Conservation (phyloP, 2,797 vertebrate species). For the Enteromius trimaculatus region DNA sequence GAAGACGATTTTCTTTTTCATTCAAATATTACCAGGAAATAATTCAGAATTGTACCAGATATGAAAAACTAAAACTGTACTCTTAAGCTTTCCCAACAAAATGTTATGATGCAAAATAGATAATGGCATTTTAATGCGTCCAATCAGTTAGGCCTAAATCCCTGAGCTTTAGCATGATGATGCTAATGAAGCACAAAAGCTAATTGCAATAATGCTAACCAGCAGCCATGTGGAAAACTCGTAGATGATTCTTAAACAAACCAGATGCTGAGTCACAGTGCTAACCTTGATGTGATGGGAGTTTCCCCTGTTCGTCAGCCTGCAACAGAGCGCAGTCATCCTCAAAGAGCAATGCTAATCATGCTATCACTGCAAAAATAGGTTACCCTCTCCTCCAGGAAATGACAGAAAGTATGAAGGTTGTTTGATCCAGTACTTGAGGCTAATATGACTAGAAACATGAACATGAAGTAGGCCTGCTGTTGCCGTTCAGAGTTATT, state of each 20-base stretch:
- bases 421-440: conserved; percentile 29
- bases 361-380: conserved; percentile 26
- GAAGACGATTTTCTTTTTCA: background rate
- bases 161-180: background rate
- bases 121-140: background rate
- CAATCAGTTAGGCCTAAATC: conserved; percentile 1
- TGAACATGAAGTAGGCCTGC: conserved; percentile 4
- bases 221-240: background rate
- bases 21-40: background rate
- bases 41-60: background rate
- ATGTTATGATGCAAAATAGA: background rate
- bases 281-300: conserved; percentile 21
- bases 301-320: conserved; percentile 16
- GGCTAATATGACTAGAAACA: conserved; percentile 3
- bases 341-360: conserved; percentile 37
- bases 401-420: conserved; percentile 24
- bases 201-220: conserved; percentile 11
- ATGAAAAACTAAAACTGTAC: background rate
- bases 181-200: conserved; percentile 4
- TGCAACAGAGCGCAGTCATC: conserved; percentile 15
- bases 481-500: conserved; percentile 7
- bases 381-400: conserved; percentile 28
- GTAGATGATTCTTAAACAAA: conserved; percentile 25
- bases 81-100: background rate
- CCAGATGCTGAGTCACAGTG: conserved; percentile 28